phyloP scores from a whole-genome alignment of 1,140 invertebrate species.

The Drusus annulatus region DNA sequence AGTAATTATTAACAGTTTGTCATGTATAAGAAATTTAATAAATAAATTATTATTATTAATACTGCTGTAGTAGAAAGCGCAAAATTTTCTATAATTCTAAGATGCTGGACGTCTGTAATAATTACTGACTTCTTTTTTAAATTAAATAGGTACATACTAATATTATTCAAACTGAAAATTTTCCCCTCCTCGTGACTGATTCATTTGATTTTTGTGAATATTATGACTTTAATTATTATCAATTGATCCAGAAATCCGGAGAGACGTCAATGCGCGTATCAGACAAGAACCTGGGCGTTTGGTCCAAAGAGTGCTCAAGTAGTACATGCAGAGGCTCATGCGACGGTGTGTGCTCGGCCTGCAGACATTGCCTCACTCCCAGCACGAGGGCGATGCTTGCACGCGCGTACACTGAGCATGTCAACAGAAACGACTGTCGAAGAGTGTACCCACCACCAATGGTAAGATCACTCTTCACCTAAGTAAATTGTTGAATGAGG shows the following conservation, averaged over 20 bases:
- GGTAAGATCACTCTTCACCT: slow-evolving; percentile 79
- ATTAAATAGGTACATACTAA: no score
- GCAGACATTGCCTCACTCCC: slow-evolving; percentile 81
- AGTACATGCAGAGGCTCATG: slow-evolving; percentile 77
- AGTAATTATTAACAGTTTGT: no score
- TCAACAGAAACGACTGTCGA: slow-evolving; percentile 83
- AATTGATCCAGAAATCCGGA: slow-evolving; percentile 62
- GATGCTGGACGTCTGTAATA: no score
- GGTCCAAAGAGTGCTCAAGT: slow-evolving; percentile 79
- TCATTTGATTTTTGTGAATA: no score
- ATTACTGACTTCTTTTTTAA: no score
- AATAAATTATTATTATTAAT: no score
- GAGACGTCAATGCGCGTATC: slow-evolving; percentile 79
- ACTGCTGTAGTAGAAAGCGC: no score
- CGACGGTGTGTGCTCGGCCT: slow-evolving; percentile 82
- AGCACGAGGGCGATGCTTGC: slow-evolving; percentile 75
- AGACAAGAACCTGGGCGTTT: slow-evolving; percentile 85
- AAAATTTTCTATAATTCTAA: no score
- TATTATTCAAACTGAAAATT: no score
- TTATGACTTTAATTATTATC: background rate
- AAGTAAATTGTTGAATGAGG: background rate
- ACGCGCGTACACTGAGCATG: slow-evolving; percentile 84
- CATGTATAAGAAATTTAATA: no score
- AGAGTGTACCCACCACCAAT: slow-evolving; percentile 85
- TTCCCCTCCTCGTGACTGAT: no score